Percentiles rank a stretch among this genome's conserved stretches.
phyloP scores from a whole-genome alignment of 2,888 invertebrate genomes.

The Tetheella fluctuosa region DNA sequence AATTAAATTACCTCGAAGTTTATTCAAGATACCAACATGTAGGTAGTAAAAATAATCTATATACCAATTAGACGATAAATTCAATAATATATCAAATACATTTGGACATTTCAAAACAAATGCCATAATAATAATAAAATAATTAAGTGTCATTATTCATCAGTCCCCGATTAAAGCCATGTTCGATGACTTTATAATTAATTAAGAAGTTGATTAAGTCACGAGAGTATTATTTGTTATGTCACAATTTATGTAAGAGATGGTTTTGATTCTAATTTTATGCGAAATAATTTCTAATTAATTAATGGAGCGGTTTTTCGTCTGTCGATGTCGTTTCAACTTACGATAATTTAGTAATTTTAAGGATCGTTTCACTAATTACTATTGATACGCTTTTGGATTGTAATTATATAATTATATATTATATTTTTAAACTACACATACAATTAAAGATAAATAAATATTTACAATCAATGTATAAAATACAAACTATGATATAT shows the following conservation, averaged over 20 bases:
- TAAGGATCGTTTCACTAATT: neutral
- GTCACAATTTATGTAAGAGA: constrained; percentile 17
- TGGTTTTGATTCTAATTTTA: constrained; percentile 14
- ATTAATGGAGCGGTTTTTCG: constrained; percentile 9
- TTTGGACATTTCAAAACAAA: neutral
- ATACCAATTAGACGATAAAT: too few relatives aligned
- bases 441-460: neutral
- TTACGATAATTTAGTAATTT: neutral
- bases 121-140: constrained; percentile 20
- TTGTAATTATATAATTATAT: neutral
- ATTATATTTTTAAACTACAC: neutral
- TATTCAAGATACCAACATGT: too few relatives aligned
- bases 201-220: constrained; percentile 26
- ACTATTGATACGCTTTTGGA: neutral
- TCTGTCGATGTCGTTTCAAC: neutral
- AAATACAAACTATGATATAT: too few relatives aligned
- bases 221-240: constrained; percentile 10
- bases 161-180: constrained; percentile 31
- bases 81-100: too few relatives aligned
- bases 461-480: too few relatives aligned
- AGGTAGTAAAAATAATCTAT: too few relatives aligned
- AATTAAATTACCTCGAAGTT: too few relatives aligned
- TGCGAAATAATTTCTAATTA: constrained; percentile 14
- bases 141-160: constrained; percentile 32
- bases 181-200: constrained; percentile 34